A percentile compares a stretch with the other conserved stretches of the same genome.
Conservation (phyloP, 2,797 vertebrate species). For the Falco biarmicus region DNA sequence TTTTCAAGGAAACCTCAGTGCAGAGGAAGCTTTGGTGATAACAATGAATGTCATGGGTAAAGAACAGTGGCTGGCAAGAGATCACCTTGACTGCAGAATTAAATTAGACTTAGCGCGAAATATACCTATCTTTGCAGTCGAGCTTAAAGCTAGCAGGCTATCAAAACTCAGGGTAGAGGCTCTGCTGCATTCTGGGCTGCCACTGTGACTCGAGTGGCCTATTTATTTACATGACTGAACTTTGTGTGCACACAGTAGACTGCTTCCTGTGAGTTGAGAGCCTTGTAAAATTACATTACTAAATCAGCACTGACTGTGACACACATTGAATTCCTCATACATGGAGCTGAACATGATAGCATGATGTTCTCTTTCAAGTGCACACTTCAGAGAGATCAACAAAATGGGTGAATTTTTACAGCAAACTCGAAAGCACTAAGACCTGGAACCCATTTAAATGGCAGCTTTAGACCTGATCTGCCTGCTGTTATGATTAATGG, state of each 20-base stretch:
- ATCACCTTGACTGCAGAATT: background rate
- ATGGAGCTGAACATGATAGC: background rate
- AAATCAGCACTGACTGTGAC: background rate
- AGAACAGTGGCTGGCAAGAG: background rate
- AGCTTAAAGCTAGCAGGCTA: background rate
- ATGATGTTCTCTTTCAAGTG: background rate
- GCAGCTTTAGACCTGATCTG: background rate
- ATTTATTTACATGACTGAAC: background rate
- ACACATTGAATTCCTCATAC: background rate
- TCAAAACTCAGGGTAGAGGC: background rate
- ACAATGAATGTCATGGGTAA: background rate
- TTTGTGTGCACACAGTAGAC: background rate
- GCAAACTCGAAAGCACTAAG: background rate
- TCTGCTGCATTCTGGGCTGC: background rate
- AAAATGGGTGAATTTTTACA: background rate
- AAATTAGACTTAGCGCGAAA: conserved; percentile 20
- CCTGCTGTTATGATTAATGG: background rate
- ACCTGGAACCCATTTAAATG: background rate
- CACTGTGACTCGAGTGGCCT: background rate
- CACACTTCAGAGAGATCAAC: background rate
- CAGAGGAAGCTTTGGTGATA: background rate
- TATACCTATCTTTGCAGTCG: background rate
- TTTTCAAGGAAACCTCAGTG: background rate
- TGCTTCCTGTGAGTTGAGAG: background rate
- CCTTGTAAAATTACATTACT: background rate